These are phyloP conservation scores for Odontothrips loti DNA, from an alignment of 2,888 invertebrate genomes.

Conservation along the genomic window DNA sequence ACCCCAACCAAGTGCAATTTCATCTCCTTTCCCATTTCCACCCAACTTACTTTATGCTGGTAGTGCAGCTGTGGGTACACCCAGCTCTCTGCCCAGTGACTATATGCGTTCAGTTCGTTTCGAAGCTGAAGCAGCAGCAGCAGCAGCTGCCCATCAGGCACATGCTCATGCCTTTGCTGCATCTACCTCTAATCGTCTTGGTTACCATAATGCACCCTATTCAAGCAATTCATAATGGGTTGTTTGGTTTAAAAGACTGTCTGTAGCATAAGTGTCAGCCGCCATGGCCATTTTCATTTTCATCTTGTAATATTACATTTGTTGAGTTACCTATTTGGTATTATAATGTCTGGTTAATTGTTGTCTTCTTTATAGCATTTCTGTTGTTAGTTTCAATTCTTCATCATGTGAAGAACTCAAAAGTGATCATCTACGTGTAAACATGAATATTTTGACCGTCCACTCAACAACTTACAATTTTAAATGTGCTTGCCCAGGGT, in stretches of 20 bases:
- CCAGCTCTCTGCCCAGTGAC: neutral
- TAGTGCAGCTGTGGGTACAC: neutral
- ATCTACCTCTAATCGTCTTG: constrained; percentile 2
- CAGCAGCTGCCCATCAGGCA: neutral
- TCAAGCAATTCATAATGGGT: constrained; percentile 1
- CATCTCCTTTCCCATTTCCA: neutral
- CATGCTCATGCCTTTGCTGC: neutral
- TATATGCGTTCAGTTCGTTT: neutral
- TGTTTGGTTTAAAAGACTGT: neutral
- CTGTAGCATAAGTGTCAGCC: neutral
- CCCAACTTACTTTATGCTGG: neutral
- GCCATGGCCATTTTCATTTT: neutral
- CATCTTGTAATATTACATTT: neutral
- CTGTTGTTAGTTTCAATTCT: too few relatives aligned
- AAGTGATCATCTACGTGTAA: neutral
- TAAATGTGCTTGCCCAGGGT: too few relatives aligned
- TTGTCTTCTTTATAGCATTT: neutral
- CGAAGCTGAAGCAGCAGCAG: neutral
- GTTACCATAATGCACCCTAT: neutral
- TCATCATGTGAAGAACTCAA: neutral
- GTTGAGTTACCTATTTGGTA: neutral
- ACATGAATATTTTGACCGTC: neutral
- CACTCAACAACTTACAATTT: neutral
- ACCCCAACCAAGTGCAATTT: neutral
- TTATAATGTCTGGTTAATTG: neutral